Base-by-base conservation (phyloP, 1,140 invertebrate genomes). In the Drosophila mauritiana region DNA sequence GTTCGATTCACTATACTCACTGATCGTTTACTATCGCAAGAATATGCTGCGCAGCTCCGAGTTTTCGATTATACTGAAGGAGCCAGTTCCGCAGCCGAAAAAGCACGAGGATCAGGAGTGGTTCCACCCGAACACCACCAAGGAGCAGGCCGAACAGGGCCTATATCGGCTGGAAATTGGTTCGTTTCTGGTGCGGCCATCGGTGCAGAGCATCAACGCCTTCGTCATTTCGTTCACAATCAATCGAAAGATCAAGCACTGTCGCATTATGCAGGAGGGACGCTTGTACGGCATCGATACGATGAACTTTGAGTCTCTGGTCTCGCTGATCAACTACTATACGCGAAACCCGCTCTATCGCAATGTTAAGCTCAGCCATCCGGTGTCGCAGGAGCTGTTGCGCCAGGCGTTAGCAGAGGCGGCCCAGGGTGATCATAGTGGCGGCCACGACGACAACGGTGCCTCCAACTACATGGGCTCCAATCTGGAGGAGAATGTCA, bases 211-310 rank as follows among this genome's bases (percentile, higher is more conserved):
- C 73, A 94, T 94, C 3, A 95, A 96, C 81, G 96, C 95, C 12
- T 99, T 97, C 93, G 97, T 97, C n/a, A 98, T 99, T 79, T 98
- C 97, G 62, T 99, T 99, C 92, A 96, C 97, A 95, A 97, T 97
- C 22, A 97, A 98, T 83, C 96, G 96, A 20, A 97, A 97, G 93
- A 98, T 99, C 57, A 99, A 99, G 90, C 98, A 99, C 91, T 99
- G 98, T 92, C 94, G 97, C 53, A 97, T 99, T 27, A 97, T 97
- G 92, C 93, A 97, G 43, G 98, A 99, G 91, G 98, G 97, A 4
- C 94, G 98, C 0, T 91, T 98, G 0, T 99, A 97, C 90, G 96
- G 96, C 0, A 97, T 99, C 79, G 98, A 98, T 11, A 96, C 95
- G 2, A 96, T 96, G 42, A 96, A 97, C 86, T 99, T 99, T 93